Evolutionary conservation across 2,797 vertebrate species (phyloP), one percentile per base, ranked within the genome.

Genomic region (Ficedula albicollis): DNA sequence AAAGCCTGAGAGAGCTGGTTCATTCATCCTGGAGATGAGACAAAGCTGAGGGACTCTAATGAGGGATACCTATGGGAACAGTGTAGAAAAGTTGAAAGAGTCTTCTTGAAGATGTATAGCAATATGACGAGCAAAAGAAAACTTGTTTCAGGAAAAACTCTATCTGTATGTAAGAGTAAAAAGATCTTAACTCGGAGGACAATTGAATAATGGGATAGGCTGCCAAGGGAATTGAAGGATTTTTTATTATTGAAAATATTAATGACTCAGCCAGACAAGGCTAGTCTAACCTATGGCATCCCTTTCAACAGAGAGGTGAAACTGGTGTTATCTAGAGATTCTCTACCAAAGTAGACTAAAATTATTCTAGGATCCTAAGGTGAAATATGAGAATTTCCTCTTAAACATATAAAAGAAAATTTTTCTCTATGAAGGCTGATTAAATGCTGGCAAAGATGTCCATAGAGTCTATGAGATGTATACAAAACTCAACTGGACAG

Each of bases 381-480:
- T n/a, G 25, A 63, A 90, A 39, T 29, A 41, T 21, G 23, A 72
- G 22, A 75, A 92, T 68, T 23, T 76, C 7, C 13, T 22, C 15
- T 48, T 39, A 70, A 84, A 43, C 3, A 21, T 44, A 49, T 39
- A 27, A 59, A 67, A 63, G 6, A 38, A 82, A 22, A 2, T 36
- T 46, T 49, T 78, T 74, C 6, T 52, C 26, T 41, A 0, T 46
- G 25, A 21, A 84, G 13, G 4, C 6, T 70, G 15, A 44, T 62
- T 41, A 59, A 48, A 64, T 13, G 64, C 23, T 49, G 22, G 4
- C 13, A 55, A 62, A 75, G 3, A 11, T 43, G 9, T 15, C 22
- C 6, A 0, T 11, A 51, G 7, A 39, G 2, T 55, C n/a, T 43
- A 5, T 54, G 25, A 46, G 7, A 55, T 1, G 3, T 39, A 7